phyloP scores from a whole-genome alignment of 37 sponge, comb jelly and placozoan genomes.

The Ianthella basta region DNA sequence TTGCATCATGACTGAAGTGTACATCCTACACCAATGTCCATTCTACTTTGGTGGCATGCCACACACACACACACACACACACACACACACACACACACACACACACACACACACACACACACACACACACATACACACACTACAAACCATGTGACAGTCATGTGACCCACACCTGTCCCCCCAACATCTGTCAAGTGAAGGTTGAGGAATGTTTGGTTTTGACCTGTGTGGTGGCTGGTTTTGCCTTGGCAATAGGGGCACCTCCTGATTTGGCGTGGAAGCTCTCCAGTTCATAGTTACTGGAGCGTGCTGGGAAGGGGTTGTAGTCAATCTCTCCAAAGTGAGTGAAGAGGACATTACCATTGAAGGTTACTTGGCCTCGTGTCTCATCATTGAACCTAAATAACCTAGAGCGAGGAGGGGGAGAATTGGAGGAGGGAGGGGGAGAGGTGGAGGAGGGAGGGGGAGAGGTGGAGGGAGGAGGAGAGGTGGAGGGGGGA shows the following conservation, averaged over 20 bases:
- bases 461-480: not conserved
- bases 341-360: constrained; percentile 79
- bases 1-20: no score
- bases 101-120: no score
- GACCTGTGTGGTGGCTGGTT: not conserved
- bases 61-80: no score
- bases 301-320: not conserved
- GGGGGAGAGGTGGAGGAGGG: not conserved
- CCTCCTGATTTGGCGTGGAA: not conserved
- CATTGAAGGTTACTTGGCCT: constrained; percentile 65
- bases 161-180: no score
- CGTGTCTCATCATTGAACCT: constrained; percentile 23
- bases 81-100: no score
- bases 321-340: constrained; percentile 61
- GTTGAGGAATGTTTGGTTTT: no score
- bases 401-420: constrained; percentile 53
- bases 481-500: not conserved
- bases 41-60: no score
- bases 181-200: no score
- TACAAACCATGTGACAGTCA: no score
- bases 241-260: not conserved
- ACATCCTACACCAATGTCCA: no score
- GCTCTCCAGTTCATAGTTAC: not conserved
- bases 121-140: no score
- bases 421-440: not conserved